Evolutionary conservation across 2,888 invertebrate species (phyloP), one percentile per base, ranked within the genome.

Genomic region (Ormyrus pomaceus): DNA sequence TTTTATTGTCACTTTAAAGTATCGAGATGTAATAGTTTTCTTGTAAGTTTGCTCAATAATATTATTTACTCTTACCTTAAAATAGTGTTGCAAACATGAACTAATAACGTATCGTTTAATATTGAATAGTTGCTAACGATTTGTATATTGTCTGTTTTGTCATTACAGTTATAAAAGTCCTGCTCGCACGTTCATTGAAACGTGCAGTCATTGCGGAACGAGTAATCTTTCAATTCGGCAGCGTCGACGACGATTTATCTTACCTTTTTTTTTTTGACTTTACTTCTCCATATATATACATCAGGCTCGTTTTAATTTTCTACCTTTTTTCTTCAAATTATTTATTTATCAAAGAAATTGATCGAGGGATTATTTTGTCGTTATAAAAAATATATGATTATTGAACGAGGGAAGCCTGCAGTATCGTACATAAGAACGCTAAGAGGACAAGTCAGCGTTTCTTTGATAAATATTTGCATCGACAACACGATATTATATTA

Each of bases 141-240:
- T 34, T 34, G 34, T 34, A 68, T 59, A 62, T 71, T 77, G 59
- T 78, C 48, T 79, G 45, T 79, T 74, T 69, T 69, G 65, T 79
- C 59, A 61, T 78, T 78, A 53, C 72, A 73, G 65, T 19, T 53
- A 19, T 34, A 55, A 59, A 65, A 62, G 56, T 46, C 62, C 71
- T 66, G 66, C 72, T 48, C 58, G 46, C 59, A 50, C 11, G 65
- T 75, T 51, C 56, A 34, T 50, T 13, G 48, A 58, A 58, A 59
- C 62, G 61, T 59, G 53, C 46, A 56, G 34, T 34, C 34, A 34
- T 34, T 4, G 34, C 34, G 34, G 34, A 34, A 34, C 34, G 34
- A 34, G 34, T 34, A 34, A 34, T 79, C 70, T 81, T 83, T 84
- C 84, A 84, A 84, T 84, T 84, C 83, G 84, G 84, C 84, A 84